A percentile compares a stretch with the other conserved stretches of the same genome.
Conservation (phyloP, 2,113 vertebrate genomes). For the Labeo catla region DNA sequence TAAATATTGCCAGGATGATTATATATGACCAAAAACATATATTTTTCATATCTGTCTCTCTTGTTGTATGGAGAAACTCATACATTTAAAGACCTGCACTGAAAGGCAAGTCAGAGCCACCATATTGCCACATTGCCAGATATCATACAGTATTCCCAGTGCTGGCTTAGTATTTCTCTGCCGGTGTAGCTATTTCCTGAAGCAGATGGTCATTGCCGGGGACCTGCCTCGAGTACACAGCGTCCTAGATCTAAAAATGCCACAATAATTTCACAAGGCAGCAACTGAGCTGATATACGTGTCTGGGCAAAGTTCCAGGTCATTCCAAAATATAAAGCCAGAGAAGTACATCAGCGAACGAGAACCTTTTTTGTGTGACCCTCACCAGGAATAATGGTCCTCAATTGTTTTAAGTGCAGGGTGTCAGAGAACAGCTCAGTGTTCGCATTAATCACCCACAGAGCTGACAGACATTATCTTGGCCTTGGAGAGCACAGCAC, state of each 20-base stretch:
- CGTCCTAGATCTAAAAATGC: conserved; percentile 47
- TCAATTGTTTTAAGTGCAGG: conserved; percentile 37
- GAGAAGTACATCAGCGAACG: conserved; percentile 1
- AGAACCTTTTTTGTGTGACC: conserved; percentile 10
- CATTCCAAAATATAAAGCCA: conserved; percentile 17
- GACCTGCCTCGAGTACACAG: conserved; percentile 30
- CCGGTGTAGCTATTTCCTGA: background rate
- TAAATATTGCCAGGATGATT: no score
- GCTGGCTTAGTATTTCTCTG: conserved; percentile 1
- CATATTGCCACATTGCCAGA: conserved; percentile 2
- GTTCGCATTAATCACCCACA: conserved; percentile 15
- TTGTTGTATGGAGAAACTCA: background rate
- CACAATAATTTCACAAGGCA: conserved; percentile 28
- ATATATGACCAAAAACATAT: no score
- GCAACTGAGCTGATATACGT: conserved; percentile 19
- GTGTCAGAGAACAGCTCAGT: conserved; percentile 15
- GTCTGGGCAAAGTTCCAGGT: conserved; percentile 38
- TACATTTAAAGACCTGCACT: background rate
- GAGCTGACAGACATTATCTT: conserved; percentile 4
- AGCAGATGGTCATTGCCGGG: conserved; percentile 35
- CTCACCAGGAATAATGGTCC: conserved; percentile 11
- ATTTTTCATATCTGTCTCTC: background rate
- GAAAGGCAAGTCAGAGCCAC: background rate
- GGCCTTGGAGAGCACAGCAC: background rate
- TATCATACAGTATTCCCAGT: background rate